Base-by-base conservation (phyloP, 2,113 vertebrate genomes). In the Hyperoodon ampullatus region DNA sequence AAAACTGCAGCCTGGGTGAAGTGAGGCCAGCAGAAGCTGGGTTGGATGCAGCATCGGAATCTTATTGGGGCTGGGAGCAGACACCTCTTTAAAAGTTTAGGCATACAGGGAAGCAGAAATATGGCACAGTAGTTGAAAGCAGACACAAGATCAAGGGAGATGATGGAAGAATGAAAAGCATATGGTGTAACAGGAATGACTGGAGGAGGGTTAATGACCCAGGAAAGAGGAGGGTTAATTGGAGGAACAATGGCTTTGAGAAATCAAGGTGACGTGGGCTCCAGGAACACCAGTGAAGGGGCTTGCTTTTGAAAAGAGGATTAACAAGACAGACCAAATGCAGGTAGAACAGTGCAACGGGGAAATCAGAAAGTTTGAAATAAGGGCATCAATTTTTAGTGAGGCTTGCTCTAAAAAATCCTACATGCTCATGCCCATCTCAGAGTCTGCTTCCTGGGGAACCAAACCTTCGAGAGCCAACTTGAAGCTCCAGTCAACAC, bases 381-480 rank as follows among this genome's bases (percentile, higher is more conserved):
- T 21, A 6, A 28, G 8, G 8, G 0, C 13, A 14, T n/a, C n/a
- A 8, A 1, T 11, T 30, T 61, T 28, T 0, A 19, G 60, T 3
- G 28, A 70, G 6, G 11, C 9, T n/a, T 18, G 19, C 3, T 4
- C 30, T 50, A 5, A 21, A 1, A 15, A n/a, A 30, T 39, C 33
- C 23, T 14, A 26, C 5, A 0, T 2, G 35, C 47, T 47, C 0
- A 3, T 1, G 15, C 8, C 7, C 23, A 11, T 21, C 71, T 75
- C 66, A 18, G 58, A n/a, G 53, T 61, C n/a, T 1, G 4, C 21
- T 35, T 63, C 30, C 74, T 2, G 4, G 16, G 16, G 19, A 47
- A 26, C 7, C 26, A 19, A 33, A 53, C 63, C 42, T 30, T 1
- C 1, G 5, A 18, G 26, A 50, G 19, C 33, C 26, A 28, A 8